Base-by-base conservation (phyloP, 2,888 invertebrate species). In the Portevinia maculata region DNA sequence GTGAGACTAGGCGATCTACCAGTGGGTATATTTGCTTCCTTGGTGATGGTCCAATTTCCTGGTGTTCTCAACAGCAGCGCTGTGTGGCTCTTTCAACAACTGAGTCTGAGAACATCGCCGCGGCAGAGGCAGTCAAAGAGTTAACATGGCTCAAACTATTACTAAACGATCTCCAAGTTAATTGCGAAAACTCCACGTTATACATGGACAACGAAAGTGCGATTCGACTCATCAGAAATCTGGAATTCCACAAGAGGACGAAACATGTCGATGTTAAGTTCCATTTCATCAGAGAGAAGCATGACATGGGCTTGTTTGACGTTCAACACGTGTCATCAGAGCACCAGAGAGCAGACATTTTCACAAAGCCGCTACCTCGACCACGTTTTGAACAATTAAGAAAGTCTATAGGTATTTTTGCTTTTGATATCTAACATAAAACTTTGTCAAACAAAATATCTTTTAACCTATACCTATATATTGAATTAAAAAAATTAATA, bases 81-180 rank as follows among this genome's bases (percentile, higher is more conserved):
- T 28, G 57, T 5, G 86, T 88, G 4, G 79, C 86, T 6, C 75
- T 87, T n/a, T 87, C 86, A 4, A 86, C 87, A 1, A 87, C 67
- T 0, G 75, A 75, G 21, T 87, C 88, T 0, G 87, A 88, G 65
- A 79, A 86, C 21, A 84, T 88, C 0, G 87, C 87, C 5, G 87
- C 86, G 7, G 85, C 85, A 57, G 85, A 86, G 62, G 85, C 84
- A 6, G 70, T 85, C 3, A 85, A 85, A 48, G 87, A 88, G 57
- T 9, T 85, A 1, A 62, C 87, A 3, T 89, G 88, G 88, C 53
- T 87, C 8, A 67, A 52, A 7, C 39, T 83, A 15, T 30, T 87
- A 4, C 13, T 57, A 9, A 21, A 32, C n/a, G 39, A 39, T 37
- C 17, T 86, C 21, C 15, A 13, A 0, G 37, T 17, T 21, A 34